Evolutionary conservation across 2,797 vertebrate genomes (phyloP).

Genomic region (Monodelphis domestica): DNA sequence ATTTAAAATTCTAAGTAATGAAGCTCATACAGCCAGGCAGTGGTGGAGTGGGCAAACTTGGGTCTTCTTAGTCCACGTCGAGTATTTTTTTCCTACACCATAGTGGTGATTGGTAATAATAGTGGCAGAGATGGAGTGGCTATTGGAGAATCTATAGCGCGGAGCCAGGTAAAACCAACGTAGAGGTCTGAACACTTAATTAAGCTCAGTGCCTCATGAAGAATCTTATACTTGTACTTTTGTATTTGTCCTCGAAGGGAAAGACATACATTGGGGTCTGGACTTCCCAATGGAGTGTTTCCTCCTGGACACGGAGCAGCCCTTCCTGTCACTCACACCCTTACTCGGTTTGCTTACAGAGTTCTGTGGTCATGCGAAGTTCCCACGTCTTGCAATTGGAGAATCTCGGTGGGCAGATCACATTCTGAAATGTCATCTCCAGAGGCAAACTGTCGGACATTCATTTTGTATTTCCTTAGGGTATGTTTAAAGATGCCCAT

Average conservation of each 20-base stretch:
- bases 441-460: slow-evolving; percentile 53
- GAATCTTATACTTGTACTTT: too few relatives aligned
- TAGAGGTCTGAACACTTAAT: neutral
- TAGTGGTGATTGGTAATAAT: neutral
- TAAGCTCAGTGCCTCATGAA: neutral
- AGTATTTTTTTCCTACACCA: neutral
- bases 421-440: slow-evolving; percentile 59
- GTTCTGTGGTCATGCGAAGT: slow-evolving; percentile 38
- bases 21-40: neutral
- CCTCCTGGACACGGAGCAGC: slow-evolving; percentile 2
- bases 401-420: slow-evolving; percentile 38
- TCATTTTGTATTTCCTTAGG: slow-evolving; percentile 53
- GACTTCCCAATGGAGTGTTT: neutral
- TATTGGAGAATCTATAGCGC: neutral
- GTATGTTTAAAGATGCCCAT: slow-evolving; percentile 53
- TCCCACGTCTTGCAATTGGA: slow-evolving; percentile 44
- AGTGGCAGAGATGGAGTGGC: too few relatives aligned
- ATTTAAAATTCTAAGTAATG: neutral
- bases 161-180: neutral
- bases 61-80: neutral
- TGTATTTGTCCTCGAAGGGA: slow-evolving; percentile 20
- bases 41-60: neutral
- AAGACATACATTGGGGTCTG: slow-evolving; percentile 25
- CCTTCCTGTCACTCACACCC: slow-evolving; percentile 8
- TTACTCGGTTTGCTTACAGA: slow-evolving; percentile 1